Evolutionary conservation across 2,888 invertebrate species (phyloP).

Genomic region (Rhodophaea formosa): DNA sequence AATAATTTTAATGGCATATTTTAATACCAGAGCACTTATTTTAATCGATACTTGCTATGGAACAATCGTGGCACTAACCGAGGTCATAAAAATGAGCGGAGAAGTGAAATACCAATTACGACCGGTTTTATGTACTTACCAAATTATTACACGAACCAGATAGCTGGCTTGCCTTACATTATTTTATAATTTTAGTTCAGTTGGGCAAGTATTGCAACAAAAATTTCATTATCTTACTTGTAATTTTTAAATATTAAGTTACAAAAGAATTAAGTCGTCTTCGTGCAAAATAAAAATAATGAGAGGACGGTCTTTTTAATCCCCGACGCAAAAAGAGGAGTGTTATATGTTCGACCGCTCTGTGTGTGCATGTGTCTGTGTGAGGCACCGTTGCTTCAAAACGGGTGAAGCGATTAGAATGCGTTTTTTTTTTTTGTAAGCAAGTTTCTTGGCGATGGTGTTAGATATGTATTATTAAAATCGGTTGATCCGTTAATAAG

Average conservation of each 20-base stretch:
- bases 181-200: slow-evolving; percentile 23
- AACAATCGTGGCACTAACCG: slow-evolving; percentile 23
- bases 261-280: background rate
- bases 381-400: no score
- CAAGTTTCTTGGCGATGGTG: no score
- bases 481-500: no score
- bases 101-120: slow-evolving; percentile 38
- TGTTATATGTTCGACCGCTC: no score
- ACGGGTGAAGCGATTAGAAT: no score
- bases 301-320: no score
- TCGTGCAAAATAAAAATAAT: background rate
- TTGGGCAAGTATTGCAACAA: background rate
- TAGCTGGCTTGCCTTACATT: slow-evolving; percentile 33
- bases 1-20: slow-evolving; percentile 2
- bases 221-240: background rate
- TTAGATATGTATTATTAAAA: no score
- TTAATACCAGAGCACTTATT: slow-evolving; percentile 20
- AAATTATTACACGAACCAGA: slow-evolving; percentile 24
- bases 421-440: no score
- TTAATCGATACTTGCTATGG: slow-evolving; percentile 24
- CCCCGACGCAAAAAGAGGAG: no score
- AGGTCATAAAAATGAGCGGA: slow-evolving; percentile 36
- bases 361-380: no score
- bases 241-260: background rate
- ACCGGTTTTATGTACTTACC: slow-evolving; percentile 34